Base-by-base conservation (phyloP, 2,113 vertebrate genomes). In the Chinchilla lanigera region DNA sequence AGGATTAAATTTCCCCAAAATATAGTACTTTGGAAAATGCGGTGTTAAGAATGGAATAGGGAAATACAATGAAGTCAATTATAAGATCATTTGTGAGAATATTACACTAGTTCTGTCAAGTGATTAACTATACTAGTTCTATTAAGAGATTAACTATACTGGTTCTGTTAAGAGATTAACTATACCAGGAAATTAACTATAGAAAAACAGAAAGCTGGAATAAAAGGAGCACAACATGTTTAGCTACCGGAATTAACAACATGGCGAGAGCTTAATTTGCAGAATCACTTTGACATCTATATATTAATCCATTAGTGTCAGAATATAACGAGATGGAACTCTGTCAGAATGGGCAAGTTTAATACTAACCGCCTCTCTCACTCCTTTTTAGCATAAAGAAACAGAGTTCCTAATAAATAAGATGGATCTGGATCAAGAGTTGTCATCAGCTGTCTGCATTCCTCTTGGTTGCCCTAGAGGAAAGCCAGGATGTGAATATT, bases 401-500 rank as follows among this genome's bases (percentile, higher is more conserved):
- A 65, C 22, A 44, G 44, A 89, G 11, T 87, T 38, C 14, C 28
- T 26, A 61, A 47, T 56, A 80, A 93, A 89, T n/a, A n/a, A 54
- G n/a, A 78, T 44, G 38, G 22, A 63, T 60, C 24, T 81, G 52
- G n/a, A 91, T 44, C 9, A 41, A 80, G 26, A 65, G 69, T 84
- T 71, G 60, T 14, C 77, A 65, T 14, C 83, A n/a, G 19, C 22
- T 88, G 71, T 71, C 41, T 5, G 10, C 22, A 54, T 44, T 67
- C 26, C 41, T 75, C 58, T 13, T 54, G 41, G 80, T 93, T 86
- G 60, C 73, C 22, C 71, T 61, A 67, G 88, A 96, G 77, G 26
- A 92, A 22, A 97, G 63, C 44, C 85, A 73, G 11, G 7, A 30
- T 26, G 65, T 86, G 58, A 78, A 69, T 83, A 89, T 92, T 96